Percentiles rank a stretch among this genome's conserved stretches.
These are phyloP conservation scores for Luperina testacea DNA, from an alignment of 2,888 invertebrate genomes.

Conservation along the genomic window DNA sequence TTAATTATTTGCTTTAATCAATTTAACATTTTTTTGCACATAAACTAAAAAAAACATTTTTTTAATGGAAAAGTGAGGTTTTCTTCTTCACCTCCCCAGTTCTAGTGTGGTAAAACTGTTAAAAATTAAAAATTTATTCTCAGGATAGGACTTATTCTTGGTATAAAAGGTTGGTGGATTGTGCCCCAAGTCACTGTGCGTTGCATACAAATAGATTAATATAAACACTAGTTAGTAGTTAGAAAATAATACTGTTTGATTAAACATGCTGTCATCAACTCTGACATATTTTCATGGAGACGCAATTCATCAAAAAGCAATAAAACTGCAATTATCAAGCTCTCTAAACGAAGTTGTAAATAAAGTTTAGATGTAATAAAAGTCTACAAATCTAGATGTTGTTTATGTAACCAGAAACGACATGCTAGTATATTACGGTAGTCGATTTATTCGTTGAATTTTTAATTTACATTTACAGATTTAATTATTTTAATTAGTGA, in stretches of 20 bases:
- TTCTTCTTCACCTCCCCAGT: too few species aligned
- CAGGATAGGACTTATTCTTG: too few species aligned
- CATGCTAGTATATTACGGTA: slow-evolving; percentile 41
- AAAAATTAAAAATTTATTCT: too few species aligned
- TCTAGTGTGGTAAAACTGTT: too few species aligned
- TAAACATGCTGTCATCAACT: slow-evolving; percentile 24
- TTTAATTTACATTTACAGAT: slow-evolving; percentile 47
- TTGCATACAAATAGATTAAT: neutral
- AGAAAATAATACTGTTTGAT: slow-evolving; percentile 26
- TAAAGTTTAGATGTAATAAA: slow-evolving; percentile 51
- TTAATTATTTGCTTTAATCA: too few species aligned
- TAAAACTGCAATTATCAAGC: slow-evolving; percentile 49
- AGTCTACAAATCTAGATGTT: slow-evolving; percentile 41
- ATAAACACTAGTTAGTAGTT: neutral
- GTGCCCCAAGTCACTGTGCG: neutral
- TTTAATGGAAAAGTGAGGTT: too few species aligned
- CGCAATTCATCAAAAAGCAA: slow-evolving; percentile 34
- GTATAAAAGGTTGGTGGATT: too few species aligned
- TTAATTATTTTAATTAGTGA: slow-evolving; percentile 61
- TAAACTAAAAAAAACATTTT: too few species aligned
- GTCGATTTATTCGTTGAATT: slow-evolving; percentile 43
- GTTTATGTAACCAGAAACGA: slow-evolving; percentile 51
- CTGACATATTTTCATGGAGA: slow-evolving; percentile 25
- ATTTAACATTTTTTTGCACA: too few species aligned
- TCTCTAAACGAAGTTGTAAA: slow-evolving; percentile 47